Conservation (phyloP, 1,140 invertebrate genomes). For the Ectropis grisescens region DNA sequence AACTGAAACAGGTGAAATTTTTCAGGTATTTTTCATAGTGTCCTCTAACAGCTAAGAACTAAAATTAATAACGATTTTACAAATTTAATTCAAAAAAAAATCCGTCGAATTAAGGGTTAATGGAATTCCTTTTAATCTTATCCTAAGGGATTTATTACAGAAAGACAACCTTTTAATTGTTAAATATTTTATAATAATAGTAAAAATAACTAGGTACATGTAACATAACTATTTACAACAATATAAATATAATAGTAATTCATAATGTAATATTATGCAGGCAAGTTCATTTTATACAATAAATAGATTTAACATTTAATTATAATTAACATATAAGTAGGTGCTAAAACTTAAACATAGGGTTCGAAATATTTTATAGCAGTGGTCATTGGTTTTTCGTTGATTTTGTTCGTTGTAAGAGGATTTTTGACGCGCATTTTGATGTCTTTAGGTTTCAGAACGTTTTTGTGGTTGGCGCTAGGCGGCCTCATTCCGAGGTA, state of each 20-base stretch:
- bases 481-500: constrained; percentile 59
- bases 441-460: constrained; percentile 83
- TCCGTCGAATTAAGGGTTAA: no score
- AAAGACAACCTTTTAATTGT: no score
- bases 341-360: constrained; percentile 52
- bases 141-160: no score
- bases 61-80: no score
- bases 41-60: no score
- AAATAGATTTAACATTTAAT: constrained; percentile 50
- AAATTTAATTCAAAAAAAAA: no score
- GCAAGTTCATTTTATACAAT: constrained; percentile 66
- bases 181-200: constrained; percentile 38
- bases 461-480: constrained; percentile 81
- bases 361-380: constrained; percentile 71
- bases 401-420: constrained; percentile 64
- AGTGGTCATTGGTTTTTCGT: constrained; percentile 66
- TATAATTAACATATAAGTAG: constrained; percentile 20
- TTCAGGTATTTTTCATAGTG: no score
- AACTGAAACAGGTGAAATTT: no score
- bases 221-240: constrained; percentile 52
- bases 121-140: no score
- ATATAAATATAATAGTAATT: constrained; percentile 49
- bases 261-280: constrained; percentile 50
- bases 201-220: constrained; percentile 34
- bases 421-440: constrained; percentile 73